These are phyloP conservation scores for Enteromius fasciolatus DNA, from an alignment of 2,797 vertebrate species.

Conservation along the genomic window DNA sequence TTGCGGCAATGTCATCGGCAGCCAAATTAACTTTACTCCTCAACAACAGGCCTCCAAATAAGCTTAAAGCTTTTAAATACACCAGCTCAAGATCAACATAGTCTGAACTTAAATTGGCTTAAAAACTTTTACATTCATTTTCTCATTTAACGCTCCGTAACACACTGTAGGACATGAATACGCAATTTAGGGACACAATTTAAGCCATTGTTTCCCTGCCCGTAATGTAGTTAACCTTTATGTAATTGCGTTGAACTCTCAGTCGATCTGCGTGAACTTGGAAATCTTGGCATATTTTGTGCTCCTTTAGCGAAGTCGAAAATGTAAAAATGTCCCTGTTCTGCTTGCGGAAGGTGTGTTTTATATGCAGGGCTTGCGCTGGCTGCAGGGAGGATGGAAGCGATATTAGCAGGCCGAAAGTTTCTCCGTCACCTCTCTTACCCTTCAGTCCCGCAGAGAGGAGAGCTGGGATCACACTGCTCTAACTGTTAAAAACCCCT, in stretches of 20 bases:
- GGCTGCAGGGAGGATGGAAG: conserved; percentile 23
- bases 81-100: conserved; percentile 12
- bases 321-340: conserved; percentile 14
- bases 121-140: conserved; percentile 37
- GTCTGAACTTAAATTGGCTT: conserved; percentile 43
- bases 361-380: conserved; percentile 22
- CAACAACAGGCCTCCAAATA: conserved; percentile 26
- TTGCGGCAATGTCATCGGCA: conserved; percentile 70
- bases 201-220: conserved; percentile 32
- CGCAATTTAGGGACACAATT: conserved; percentile 33
- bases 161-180: conserved; percentile 32
- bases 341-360: conserved; percentile 21
- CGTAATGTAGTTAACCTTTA: conserved; percentile 42
- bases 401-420: conserved; percentile 51
- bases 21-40: conserved; percentile 41
- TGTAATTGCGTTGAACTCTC: conserved; percentile 45
- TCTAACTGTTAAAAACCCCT: conserved; percentile 52
- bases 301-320: neutral
- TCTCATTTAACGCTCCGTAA: conserved; percentile 40
- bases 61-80: conserved; percentile 36
- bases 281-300: neutral
- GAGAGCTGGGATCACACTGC: conserved; percentile 47
- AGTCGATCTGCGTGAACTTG: neutral
- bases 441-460: conserved; percentile 44
- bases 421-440: conserved; percentile 48